phyloP scores from a whole-genome alignment of 2,888 invertebrate genomes.

The Andrena haemorrhoa region DNA sequence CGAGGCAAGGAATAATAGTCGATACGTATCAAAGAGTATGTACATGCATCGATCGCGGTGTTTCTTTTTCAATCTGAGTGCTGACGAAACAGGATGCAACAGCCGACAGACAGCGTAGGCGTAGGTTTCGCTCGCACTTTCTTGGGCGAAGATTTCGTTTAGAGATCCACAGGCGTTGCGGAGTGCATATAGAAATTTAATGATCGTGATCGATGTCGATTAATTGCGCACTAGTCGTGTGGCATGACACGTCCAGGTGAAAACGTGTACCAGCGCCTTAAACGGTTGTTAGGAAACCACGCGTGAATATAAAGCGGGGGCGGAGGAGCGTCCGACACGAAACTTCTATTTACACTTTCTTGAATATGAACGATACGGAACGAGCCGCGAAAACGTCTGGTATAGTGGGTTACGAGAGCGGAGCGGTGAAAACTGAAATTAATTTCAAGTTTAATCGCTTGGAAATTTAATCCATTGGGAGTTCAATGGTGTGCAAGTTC shows the following conservation, averaged over 20 bases:
- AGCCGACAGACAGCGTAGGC: background rate
- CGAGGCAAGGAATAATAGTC: constrained; percentile 34
- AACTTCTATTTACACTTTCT: constrained; percentile 56
- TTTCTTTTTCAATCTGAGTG: constrained; percentile 1
- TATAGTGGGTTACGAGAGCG: constrained; percentile 31
- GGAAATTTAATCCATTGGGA: background rate
- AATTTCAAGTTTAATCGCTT: constrained; percentile 1
- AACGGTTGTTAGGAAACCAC: constrained; percentile 3
- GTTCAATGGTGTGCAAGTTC: too few relatives aligned
- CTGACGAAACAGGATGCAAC: constrained; percentile 48
- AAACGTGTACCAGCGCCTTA: constrained; percentile 34
- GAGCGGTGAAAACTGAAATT: constrained; percentile 57
- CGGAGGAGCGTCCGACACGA: constrained; percentile 8
- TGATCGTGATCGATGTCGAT: constrained; percentile 45
- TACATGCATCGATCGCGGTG: constrained; percentile 23
- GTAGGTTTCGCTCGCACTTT: constrained; percentile 36
- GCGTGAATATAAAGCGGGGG: constrained; percentile 14
- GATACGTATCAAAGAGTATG: constrained; percentile 29
- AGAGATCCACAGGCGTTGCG: constrained; percentile 2
- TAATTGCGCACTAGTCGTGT: constrained; percentile 34
- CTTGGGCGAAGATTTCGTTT: constrained; percentile 45
- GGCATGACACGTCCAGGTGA: constrained; percentile 48
- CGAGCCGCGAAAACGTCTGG: constrained; percentile 11
- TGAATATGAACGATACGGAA: constrained; percentile 49
- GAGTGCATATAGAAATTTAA: constrained; percentile 32